phyloP scores from a whole-genome alignment of 2,797 vertebrate species.

The Falco concolor region DNA sequence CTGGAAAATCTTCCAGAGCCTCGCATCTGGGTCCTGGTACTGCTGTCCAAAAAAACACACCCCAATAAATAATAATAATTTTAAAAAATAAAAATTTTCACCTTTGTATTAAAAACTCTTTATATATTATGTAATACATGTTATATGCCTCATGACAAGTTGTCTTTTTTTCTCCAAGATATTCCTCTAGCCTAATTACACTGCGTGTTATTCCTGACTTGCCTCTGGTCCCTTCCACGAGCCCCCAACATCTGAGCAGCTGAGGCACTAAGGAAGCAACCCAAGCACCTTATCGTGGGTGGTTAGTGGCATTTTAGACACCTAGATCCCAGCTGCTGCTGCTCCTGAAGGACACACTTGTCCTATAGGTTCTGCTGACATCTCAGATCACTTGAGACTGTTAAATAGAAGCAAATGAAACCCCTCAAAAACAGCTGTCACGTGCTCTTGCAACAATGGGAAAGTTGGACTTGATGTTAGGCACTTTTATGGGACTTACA shows the following conservation, averaged over 20 bases:
- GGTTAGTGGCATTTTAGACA: not conserved
- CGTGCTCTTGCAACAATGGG: not conserved
- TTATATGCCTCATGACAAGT: not conserved
- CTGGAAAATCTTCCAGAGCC: slow-evolving; percentile 51
- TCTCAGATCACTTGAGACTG: not conserved
- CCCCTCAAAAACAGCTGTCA: not conserved
- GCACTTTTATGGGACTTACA: not conserved
- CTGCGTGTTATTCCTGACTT: not conserved
- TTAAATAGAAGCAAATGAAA: not conserved
- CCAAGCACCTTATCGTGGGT: not conserved
- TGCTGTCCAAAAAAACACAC: not conserved
- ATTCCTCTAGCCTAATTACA: not conserved
- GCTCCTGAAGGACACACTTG: not conserved
- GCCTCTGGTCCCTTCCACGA: not conserved
- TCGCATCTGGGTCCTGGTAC: slow-evolving; percentile 54
- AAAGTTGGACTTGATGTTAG: not conserved
- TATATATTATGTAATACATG: not conserved
- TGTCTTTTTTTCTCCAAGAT: not conserved
- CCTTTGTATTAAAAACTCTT: not conserved
- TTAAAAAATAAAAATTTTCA: not conserved
- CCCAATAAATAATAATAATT: not conserved
- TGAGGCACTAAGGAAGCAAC: not conserved
- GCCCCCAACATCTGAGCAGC: not conserved
- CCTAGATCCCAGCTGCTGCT: not conserved
- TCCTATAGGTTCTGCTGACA: not conserved